Conservation (phyloP, 2,888 invertebrate genomes). For the Phragmatobia fuliginosa region DNA sequence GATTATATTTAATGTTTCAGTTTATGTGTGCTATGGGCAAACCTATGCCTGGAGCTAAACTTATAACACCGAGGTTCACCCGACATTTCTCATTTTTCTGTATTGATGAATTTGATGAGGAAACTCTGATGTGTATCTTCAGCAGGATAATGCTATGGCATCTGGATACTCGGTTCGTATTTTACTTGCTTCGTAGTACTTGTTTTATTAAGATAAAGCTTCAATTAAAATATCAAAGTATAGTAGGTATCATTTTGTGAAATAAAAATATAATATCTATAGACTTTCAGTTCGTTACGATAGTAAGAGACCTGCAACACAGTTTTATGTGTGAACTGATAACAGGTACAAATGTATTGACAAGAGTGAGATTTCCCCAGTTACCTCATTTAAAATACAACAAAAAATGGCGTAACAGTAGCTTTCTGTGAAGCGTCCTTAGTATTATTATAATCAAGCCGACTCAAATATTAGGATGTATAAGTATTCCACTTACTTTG, state of each 20-base stretch:
- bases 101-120: slow-evolving; percentile 96
- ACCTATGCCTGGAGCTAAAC: slow-evolving; percentile 93
- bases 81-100: slow-evolving; percentile 94
- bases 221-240: not conserved
- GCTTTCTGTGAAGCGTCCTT: no score
- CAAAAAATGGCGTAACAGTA: no score
- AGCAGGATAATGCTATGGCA: slow-evolving; percentile 97
- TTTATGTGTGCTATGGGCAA: slow-evolving; percentile 95
- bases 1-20: slow-evolving; percentile 66
- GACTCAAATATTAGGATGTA: no score
- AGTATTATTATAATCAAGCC: no score
- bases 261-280: no score
- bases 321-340: not conserved
- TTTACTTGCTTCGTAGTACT: not conserved
- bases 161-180: slow-evolving; percentile 93
- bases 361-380: no score
- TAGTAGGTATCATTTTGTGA: no score
- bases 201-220: not conserved
- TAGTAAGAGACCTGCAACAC: no score
- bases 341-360: not conserved
- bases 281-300: no score
- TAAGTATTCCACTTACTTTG: no score
- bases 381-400: no score
- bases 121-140: slow-evolving; percentile 94
- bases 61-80: slow-evolving; percentile 94